These are phyloP conservation scores for Netelia melanura DNA, from an alignment of 2,888 invertebrate genomes.

Conservation along the genomic window DNA sequence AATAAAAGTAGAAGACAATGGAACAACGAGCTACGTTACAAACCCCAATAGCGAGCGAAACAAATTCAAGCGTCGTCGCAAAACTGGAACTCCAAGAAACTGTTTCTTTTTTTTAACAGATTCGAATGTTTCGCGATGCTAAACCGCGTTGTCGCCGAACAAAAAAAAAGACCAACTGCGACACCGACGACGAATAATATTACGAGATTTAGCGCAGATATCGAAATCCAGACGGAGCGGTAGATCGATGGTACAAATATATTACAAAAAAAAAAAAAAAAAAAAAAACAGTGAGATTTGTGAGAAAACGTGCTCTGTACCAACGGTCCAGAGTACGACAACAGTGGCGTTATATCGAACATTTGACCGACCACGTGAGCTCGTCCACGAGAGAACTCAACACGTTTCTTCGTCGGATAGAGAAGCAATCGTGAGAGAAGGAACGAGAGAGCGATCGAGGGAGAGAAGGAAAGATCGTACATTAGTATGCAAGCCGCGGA, in stretches of 20 bases:
- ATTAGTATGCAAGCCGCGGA: constrained; percentile 77
- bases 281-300: neutral
- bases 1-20: neutral
- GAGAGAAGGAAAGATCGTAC: constrained; percentile 61
- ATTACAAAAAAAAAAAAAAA: neutral
- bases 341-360: constrained; percentile 25
- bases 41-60: neutral
- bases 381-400: constrained; percentile 20
- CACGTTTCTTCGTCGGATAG: neutral
- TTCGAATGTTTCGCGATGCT: neutral
- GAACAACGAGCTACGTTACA: neutral
- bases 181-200: neutral
- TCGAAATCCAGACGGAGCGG: constrained; percentile 10
- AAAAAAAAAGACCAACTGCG: neutral
- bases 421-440: constrained; percentile 4
- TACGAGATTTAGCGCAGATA: constrained; percentile 25
- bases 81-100: neutral
- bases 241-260: constrained; percentile 1
- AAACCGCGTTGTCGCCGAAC: neutral
- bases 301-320: neutral
- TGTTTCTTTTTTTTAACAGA: neutral
- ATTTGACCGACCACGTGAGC: constrained; percentile 58
- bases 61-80: neutral
- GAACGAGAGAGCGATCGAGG: constrained; percentile 39
- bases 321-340: neutral